A percentile compares a stretch with the other conserved stretches of the same genome.
Conservation (phyloP, 2,888 invertebrate species). For the Lordiphosa fenestrarum region DNA sequence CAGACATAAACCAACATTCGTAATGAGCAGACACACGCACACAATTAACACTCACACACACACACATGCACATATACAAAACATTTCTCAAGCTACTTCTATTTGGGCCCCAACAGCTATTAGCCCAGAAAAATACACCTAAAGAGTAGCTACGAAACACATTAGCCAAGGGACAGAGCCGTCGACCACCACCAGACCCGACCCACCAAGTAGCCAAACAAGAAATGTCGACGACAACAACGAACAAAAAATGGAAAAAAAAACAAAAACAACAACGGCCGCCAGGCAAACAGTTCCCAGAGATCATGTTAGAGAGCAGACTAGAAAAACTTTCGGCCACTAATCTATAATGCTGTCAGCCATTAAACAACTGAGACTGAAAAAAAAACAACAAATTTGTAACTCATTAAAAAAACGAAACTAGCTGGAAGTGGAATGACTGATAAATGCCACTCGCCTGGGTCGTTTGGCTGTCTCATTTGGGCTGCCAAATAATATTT, state of each 20-base stretch:
- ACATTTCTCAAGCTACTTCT: constrained; percentile 7
- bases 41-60: constrained; percentile 17
- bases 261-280: constrained; percentile 45
- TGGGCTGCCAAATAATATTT: constrained; percentile 73
- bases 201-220: constrained; percentile 61
- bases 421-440: constrained; percentile 54
- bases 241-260: too few relatives aligned
- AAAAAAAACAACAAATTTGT: constrained; percentile 73
- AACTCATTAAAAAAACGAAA: constrained; percentile 69
- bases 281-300: constrained; percentile 61
- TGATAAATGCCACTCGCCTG: constrained; percentile 65
- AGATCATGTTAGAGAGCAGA: constrained; percentile 20
- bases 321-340: constrained; percentile 64
- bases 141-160: constrained; percentile 35
- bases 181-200: constrained; percentile 29
- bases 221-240: constrained; percentile 28
- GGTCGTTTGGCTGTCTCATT: constrained; percentile 63
- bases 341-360: constrained; percentile 73
- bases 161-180: constrained; percentile 41
- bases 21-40: constrained; percentile 55
- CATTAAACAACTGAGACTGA: constrained; percentile 73
- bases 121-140: constrained; percentile 65
- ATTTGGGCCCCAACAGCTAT: constrained; percentile 52
- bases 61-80: too few relatives aligned
- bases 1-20: constrained; percentile 29